Evolutionary conservation across 2,888 invertebrate genomes (phyloP), one percentile per base, ranked within the genome.

Genomic region (Antheraea yamamai): DNA sequence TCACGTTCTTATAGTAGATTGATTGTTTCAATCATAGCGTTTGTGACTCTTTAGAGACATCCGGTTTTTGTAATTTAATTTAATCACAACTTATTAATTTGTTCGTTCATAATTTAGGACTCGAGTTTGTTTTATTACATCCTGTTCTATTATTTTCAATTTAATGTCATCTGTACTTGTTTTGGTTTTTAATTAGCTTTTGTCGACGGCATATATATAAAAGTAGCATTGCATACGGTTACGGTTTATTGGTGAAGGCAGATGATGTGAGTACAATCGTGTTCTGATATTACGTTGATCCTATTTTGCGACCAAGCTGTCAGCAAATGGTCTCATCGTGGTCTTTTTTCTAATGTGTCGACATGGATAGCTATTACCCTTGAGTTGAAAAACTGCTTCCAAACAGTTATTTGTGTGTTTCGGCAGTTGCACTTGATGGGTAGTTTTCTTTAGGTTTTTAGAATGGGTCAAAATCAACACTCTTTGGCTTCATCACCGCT

Each of bases 1-100:
- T 70, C 70, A 70, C 39, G 70, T 70, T 70, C 70, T 35, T 39
- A 39, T 70, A 70, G 39, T 39, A 70, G 70, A 66, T 66, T 70
- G 39, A 70, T 70, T 70, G 70, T 70, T 70, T 70, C 39, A n/a
- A 70, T n/a, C n/a, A 26, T 66, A 66, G 8, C n/a, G 61, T 61
- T 61, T 23, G 10, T n/a, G 12, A 66, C 26, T 66, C 14, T 14
- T 12, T 66, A 16, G 4, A 4, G 26, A 66, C 30, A 66, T 66
- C 64, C 64, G 64, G 64, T 66, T 16, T 66, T 26, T 30, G 6
- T 66, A 26, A 66, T 66, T 66, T 30, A 66, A 66, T 66, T 26
- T 26, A 26, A 16, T 30, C 26, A 66, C 26, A 66, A 66, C 30
- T 66, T 30, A 66, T 66, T 30, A 66, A 66, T 66, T 66, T 26